A percentile compares a stretch with the other conserved stretches of the same genome.
Evolutionary conservation across 2,797 vertebrate genomes (phyloP).

Genomic region (Alosa sapidissima): DNA sequence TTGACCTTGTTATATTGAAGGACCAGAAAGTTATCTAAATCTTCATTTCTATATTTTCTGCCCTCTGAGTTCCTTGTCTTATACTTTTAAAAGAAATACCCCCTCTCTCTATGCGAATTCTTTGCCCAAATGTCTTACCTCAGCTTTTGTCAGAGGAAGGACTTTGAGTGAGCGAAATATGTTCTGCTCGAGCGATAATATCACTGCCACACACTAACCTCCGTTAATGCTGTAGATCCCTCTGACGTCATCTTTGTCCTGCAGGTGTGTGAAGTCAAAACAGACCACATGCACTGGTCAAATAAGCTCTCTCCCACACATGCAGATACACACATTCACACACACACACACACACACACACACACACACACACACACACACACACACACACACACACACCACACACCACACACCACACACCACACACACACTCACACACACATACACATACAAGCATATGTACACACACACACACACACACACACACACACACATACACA

Average conservation of each 20-base stretch:
- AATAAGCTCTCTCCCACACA: background rate
- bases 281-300: background rate
- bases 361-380: background rate
- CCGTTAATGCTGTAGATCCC: background rate
- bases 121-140: background rate
- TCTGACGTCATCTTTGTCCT: background rate
- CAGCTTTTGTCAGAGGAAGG: background rate
- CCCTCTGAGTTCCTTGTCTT: conserved; percentile 4
- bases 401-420: background rate
- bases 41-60: background rate
- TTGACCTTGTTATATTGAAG: conserved; percentile 1
- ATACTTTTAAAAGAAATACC: background rate
- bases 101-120: background rate
- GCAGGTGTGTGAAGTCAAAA: background rate
- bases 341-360: too few species aligned
- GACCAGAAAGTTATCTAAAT: conserved; percentile 20
- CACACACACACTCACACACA: background rate
- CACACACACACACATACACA: background rate
- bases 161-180: background rate
- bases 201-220: background rate
- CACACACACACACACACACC: background rate
- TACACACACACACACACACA: background rate
- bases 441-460: background rate
- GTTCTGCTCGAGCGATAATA: background rate
- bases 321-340: background rate